Base-by-base conservation (phyloP, 2,797 vertebrate species). In the Chaunax sp. region DNA sequence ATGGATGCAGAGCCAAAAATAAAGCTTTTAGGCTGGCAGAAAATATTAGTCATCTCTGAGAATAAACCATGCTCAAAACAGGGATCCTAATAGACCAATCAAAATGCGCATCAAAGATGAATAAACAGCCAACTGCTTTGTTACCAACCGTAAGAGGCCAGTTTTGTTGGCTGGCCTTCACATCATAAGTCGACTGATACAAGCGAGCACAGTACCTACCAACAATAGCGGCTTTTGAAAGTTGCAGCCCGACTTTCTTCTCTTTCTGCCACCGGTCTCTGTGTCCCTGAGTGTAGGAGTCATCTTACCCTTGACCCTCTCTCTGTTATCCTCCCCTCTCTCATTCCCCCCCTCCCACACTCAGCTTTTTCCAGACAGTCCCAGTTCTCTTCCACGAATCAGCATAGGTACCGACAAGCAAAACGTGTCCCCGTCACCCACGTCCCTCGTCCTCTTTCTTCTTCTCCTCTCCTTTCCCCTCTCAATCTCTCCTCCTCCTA, bases 31-130 rank as follows among this genome's bases (percentile, higher is more conserved):
- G 47, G 44, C 46, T 11, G 19, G 66, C 67, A 78, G 72, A 77
- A 80, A 80, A 30, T 72, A 76, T 87, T 84, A 83, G 69, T 83
- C 85, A 89, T 73, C 69, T 76, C 85, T 83, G 64, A 81, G 67
- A 91, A 90, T 87, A 89, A 87, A 81, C 69, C 65, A 9, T 4
- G 70, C 35, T 73, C 63, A 61, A 81, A 64, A 54, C 16, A 20
- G 73, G 69, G 67, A 68, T 78, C 37, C 64, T 72, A 85, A 83
- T 55, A 76, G 81, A 84, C 75, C 73, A 84, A 83, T 87, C 63
- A 57, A 66, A 85, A 56, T 64, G 60, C 54, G 45, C 59, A 58
- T 64, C n/a, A 68, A 64, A 54, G 25, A 73, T 44, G 16, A 64
- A 75, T 13, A 69, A 11, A 60, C 47, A 76, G 52, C 77, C 63